A percentile compares a stretch with the other conserved stretches of the same genome.
These are phyloP conservation scores for Maniola jurtina DNA, from an alignment of 1,140 invertebrate species.

Conservation along the genomic window DNA sequence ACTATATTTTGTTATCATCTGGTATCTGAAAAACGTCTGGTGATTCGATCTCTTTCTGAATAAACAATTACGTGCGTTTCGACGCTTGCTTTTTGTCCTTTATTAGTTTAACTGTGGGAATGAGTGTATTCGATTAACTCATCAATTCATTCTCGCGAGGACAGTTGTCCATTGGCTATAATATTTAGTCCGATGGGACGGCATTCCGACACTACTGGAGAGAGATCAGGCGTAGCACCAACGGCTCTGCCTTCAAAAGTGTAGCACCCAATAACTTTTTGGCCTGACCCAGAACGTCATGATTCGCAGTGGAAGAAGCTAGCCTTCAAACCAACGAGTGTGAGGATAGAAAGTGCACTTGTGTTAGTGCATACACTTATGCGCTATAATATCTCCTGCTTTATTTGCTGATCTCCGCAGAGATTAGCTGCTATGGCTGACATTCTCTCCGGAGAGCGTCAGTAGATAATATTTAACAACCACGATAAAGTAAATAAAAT, in stretches of 20 bases:
- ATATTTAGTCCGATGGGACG: background rate
- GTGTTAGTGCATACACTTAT: too few species aligned
- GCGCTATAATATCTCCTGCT: too few species aligned
- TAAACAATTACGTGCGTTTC: conserved; percentile 17
- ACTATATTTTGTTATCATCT: background rate
- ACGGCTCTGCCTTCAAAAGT: background rate
- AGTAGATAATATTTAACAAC: too few species aligned
- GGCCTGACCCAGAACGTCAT: too few species aligned
- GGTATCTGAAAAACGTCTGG: conserved; percentile 10
- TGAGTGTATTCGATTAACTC: conserved; percentile 6
- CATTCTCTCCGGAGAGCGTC: too few species aligned
- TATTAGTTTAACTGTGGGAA: conserved; percentile 1
- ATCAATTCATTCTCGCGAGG: conserved; percentile 2
- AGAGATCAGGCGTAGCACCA: background rate
- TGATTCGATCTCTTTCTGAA: conserved; percentile 21
- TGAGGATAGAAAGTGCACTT: too few species aligned
- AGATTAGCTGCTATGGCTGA: too few species aligned
- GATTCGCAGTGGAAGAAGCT: too few species aligned
- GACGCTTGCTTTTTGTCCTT: conserved; percentile 4
- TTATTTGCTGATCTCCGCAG: too few species aligned
- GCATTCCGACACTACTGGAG: too few species aligned
- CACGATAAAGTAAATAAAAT: too few species aligned
- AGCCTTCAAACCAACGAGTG: too few species aligned
- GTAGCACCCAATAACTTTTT: background rate
- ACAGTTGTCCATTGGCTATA: background rate